Evolutionary conservation across 2,113 vertebrate species (phyloP).

Genomic region (Anolis sagrei): DNA sequence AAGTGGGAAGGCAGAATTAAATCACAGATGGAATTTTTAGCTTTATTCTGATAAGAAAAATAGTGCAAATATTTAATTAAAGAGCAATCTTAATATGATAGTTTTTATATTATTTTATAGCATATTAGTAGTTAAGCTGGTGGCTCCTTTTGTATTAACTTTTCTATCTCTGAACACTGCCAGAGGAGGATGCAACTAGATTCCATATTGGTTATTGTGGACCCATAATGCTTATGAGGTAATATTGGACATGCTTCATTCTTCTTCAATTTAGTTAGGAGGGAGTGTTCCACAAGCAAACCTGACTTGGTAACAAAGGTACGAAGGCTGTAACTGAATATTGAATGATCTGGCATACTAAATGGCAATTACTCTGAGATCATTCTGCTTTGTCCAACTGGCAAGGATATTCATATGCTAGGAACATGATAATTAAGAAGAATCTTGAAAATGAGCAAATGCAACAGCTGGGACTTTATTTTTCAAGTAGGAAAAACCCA

Average conservation of each 20-base stretch:
- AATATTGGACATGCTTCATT: not conserved
- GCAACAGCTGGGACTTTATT: conserved; percentile 3
- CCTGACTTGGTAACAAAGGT: not conserved
- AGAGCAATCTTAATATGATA: too few relatives aligned
- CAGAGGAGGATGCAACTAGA: too few relatives aligned
- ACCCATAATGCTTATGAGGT: not conserved
- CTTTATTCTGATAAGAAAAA: too few relatives aligned
- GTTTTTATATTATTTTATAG: too few relatives aligned
- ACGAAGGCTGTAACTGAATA: not conserved
- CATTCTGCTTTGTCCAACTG: conserved; percentile 13
- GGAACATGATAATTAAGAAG: not conserved
- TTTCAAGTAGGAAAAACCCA: not conserved
- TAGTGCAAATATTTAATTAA: too few relatives aligned
- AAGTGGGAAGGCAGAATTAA: too few relatives aligned
- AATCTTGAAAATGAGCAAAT: conserved; percentile 19
- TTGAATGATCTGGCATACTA: not conserved
- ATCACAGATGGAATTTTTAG: too few relatives aligned
- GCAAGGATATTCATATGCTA: not conserved
- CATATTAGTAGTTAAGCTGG: too few relatives aligned
- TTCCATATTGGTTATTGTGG: too few relatives aligned
- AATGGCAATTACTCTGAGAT: conserved; percentile 21
- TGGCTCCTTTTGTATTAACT: too few relatives aligned
- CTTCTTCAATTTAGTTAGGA: not conserved
- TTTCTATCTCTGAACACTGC: not conserved
- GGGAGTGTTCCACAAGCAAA: not conserved